Conservation (phyloP, 2,888 invertebrate genomes). For the Phytoseiulus persimilis region DNA sequence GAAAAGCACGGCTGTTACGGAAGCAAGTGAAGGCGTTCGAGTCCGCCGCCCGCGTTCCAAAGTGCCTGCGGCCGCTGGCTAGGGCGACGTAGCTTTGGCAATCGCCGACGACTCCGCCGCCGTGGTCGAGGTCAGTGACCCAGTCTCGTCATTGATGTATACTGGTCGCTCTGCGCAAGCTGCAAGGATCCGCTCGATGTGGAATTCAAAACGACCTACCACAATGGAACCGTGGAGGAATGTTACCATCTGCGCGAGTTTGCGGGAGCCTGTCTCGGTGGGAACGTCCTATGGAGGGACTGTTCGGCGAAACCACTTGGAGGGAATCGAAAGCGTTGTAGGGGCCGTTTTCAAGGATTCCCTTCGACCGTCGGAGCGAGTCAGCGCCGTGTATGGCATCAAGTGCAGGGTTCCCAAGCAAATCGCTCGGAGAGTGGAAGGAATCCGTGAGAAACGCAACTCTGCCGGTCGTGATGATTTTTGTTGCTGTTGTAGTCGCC, state of each 20-base stretch:
- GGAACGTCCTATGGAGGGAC: too few relatives aligned
- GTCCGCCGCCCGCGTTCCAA: neutral
- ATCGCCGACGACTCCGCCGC: neutral
- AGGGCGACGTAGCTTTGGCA: neutral
- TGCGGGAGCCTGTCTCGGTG: neutral
- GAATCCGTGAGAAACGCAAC: too few relatives aligned
- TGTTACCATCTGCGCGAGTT: neutral
- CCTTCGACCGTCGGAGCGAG: neutral
- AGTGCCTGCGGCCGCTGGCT: neutral
- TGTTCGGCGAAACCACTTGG: neutral
- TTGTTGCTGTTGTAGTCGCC: too few relatives aligned
- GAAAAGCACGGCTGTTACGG: neutral
- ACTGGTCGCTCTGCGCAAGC: neutral
- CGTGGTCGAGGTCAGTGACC: neutral
- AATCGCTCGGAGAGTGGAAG: too few relatives aligned
- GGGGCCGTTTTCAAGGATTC: neutral
- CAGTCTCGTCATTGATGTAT: neutral
- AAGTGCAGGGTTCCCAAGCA: too few relatives aligned
- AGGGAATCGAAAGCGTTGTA: too few relatives aligned
- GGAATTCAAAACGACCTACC: neutral
- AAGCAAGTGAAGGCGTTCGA: neutral
- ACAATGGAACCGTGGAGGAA: neutral
- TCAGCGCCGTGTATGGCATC: too few relatives aligned
- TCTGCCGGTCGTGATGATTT: too few relatives aligned
- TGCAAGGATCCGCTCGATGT: neutral